Base-by-base conservation (phyloP, 23 tunicate species). In the Diplosoma virens region DNA sequence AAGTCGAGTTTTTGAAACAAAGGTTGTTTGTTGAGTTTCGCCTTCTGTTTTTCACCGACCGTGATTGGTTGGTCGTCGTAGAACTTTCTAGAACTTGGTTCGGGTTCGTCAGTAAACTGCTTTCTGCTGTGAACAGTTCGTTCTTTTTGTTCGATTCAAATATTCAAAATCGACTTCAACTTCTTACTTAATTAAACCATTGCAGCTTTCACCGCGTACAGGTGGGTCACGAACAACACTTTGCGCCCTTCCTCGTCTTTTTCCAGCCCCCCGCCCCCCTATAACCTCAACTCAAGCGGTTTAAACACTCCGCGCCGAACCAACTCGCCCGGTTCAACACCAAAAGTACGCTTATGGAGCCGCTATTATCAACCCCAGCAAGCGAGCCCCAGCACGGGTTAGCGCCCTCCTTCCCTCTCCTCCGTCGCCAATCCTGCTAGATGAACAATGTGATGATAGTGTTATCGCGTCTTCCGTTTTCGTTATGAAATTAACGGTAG, bases 321-420 rank as follows among this genome's bases (percentile, higher is more conserved):
- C 17, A 17, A 32, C 11, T 80, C 93, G 3, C 86, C 93, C 1
- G 78, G 78, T 14, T 72, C 86, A 17, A 60, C 93, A 2, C 63
- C 85, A 1, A 80, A 77, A 78, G 31, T 56, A 24, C 77, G 70
- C n/a, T 67, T 87, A 23, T 87, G 93, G 93, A 72, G 93, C 63
- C 34, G 86, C n/a, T 80, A 50, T 55, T 87, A 87, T 37, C 76
- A 80, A 80, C 86, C 86, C 0, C 93, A 87, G 68, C 81, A 75
- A 36, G 86, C 86, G 3, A 52, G 80, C 25, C 78, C 80, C 25
- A 32, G 61, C 41, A 47, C 78, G 1, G 78, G 78, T 23, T 72
- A 29, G 48, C 34, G n/a, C n/a, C n/a, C n/a, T n/a, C n/a, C n/a
- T n/a, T n/a, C n/a, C n/a, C n/a, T n/a, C n/a, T n/a, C n/a, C n/a